Evolutionary conservation across 2,797 vertebrate species (phyloP).

Genomic region (Melanotaenia trifasciata): DNA sequence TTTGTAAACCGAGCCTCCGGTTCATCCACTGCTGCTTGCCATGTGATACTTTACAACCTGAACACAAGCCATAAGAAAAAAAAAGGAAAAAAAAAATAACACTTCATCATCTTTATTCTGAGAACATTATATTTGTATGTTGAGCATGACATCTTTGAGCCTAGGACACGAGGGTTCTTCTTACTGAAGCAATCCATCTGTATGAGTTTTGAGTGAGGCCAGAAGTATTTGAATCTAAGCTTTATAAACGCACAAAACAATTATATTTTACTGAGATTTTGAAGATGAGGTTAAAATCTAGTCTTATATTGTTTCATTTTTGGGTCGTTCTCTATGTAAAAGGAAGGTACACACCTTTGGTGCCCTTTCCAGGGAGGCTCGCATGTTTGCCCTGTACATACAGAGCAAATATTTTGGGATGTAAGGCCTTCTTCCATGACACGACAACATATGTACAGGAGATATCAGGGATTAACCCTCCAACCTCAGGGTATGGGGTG

Average conservation of each 20-base stretch:
- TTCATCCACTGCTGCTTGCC: background rate
- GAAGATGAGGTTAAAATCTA: background rate
- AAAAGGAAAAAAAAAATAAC: background rate
- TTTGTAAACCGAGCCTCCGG: slow-evolving; percentile 6
- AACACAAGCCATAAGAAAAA: background rate
- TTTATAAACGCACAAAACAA: background rate
- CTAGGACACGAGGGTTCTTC: background rate
- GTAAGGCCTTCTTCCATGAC: background rate
- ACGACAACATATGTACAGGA: background rate
- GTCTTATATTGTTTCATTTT: background rate
- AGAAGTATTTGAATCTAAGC: background rate
- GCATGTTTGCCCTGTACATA: slow-evolving; percentile 1
- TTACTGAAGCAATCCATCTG: background rate
- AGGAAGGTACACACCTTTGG: background rate
- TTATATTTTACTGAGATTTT: background rate
- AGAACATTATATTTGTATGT: background rate
- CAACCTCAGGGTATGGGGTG: background rate
- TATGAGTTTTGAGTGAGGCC: background rate
- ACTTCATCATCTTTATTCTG: background rate
- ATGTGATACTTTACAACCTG: background rate
- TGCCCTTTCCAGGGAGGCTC: background rate
- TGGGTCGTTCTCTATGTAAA: background rate
- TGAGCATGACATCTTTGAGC: background rate
- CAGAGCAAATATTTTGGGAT: slow-evolving; percentile 12
- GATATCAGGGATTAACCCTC: background rate